These are phyloP conservation scores for Odontesthes bonariensis DNA, from an alignment of 2,113 vertebrate genomes.

Conservation along the genomic window DNA sequence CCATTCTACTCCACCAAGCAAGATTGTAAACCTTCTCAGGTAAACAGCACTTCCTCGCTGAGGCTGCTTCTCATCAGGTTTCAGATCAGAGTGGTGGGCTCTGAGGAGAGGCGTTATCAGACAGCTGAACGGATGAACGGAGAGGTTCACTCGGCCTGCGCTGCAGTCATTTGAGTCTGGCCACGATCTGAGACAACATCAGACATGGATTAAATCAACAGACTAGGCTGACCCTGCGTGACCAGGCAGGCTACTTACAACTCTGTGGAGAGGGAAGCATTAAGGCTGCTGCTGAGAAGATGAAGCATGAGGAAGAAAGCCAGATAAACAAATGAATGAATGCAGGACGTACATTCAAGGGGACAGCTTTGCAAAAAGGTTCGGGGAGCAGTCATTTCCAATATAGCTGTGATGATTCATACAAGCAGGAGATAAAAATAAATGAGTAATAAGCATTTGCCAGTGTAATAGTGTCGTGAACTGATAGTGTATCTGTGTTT, in stretches of 20 bases:
- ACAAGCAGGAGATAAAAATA: not conserved
- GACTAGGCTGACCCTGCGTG: constrained; percentile 61
- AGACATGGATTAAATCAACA: constrained; percentile 80
- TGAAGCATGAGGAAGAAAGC: not conserved
- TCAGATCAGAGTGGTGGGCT: constrained; percentile 55
- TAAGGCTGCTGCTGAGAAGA: constrained; percentile 19
- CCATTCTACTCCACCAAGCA: constrained; percentile 20
- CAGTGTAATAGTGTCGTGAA: not conserved
- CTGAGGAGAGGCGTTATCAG: constrained; percentile 64
- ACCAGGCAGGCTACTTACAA: constrained; percentile 61
- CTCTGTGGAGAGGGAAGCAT: constrained; percentile 50
- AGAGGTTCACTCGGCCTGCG: constrained; percentile 21
- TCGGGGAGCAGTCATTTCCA: constrained; percentile 13
- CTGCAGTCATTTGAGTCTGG: constrained; percentile 61
- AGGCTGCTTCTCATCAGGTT: constrained; percentile 63
- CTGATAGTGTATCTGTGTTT: not conserved
- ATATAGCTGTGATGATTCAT: constrained; percentile 28
- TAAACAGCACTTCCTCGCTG: constrained; percentile 42
- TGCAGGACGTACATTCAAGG: not conserved
- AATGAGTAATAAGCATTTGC: constrained; percentile 25
- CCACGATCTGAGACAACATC: constrained; percentile 76
- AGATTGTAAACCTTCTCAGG: constrained; percentile 36
- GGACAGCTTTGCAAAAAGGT: constrained; percentile 8
- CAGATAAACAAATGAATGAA: constrained; percentile 24
- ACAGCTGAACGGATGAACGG: constrained; percentile 49